Conservation (phyloP, 2,113 vertebrate species). For the Mugil cephalus region DNA sequence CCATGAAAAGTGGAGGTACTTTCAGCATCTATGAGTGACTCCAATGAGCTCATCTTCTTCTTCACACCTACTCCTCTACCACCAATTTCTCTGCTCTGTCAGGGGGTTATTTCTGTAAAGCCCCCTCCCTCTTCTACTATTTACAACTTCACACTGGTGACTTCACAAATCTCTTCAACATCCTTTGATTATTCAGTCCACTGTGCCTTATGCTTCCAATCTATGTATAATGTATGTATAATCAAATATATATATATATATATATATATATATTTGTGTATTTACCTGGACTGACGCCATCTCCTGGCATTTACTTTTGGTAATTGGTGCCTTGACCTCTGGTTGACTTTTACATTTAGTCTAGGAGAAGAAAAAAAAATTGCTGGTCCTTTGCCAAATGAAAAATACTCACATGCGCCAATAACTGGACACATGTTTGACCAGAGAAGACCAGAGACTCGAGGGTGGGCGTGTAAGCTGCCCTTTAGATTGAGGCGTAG, state of each 20-base stretch:
- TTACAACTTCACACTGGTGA: too few relatives aligned
- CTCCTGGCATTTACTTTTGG: constrained; percentile 15
- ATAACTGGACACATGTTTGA: background rate
- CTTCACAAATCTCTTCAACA: too few relatives aligned
- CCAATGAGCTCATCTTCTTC: background rate
- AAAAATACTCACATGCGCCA: background rate
- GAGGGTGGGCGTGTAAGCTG: background rate
- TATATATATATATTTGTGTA: too few relatives aligned
- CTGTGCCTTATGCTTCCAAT: too few relatives aligned
- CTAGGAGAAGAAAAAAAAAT: background rate
- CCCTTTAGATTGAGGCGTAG: background rate
- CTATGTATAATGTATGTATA: too few relatives aligned
- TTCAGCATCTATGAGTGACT: too few relatives aligned
- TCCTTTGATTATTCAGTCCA: too few relatives aligned
- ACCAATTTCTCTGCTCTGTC: background rate
- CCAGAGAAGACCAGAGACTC: background rate
- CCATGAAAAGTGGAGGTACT: too few relatives aligned
- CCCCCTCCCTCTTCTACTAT: too few relatives aligned
- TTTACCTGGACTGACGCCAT: background rate
- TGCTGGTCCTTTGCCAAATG: too few relatives aligned
- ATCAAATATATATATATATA: too few relatives aligned
- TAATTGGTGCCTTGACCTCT: background rate
- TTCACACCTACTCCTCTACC: background rate
- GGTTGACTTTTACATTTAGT: background rate
- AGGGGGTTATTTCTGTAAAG: background rate